These are phyloP conservation scores for Crotophaga sulcirostris DNA, from an alignment of 2,113 vertebrate species.

Conservation along the genomic window DNA sequence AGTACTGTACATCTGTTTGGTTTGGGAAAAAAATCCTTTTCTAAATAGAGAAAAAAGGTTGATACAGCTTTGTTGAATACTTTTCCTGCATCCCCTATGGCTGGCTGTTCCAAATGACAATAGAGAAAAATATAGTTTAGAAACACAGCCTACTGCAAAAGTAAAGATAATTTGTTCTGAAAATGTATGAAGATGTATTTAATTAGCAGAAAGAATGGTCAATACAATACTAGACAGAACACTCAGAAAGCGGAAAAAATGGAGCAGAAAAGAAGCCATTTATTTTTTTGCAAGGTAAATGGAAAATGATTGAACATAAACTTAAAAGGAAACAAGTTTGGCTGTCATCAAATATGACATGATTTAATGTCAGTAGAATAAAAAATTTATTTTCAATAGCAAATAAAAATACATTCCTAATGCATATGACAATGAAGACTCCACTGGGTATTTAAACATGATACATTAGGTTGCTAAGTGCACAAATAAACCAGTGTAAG, in stretches of 20 bases:
- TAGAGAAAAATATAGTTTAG: not conserved
- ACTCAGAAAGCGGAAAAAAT: not conserved
- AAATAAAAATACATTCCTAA: conserved; percentile 7
- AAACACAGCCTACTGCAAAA: not conserved
- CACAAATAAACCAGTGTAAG: not conserved
- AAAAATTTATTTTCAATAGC: conserved; percentile 52
- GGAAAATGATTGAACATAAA: conserved; percentile 25
- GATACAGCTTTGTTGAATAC: not conserved
- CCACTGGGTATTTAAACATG: not conserved
- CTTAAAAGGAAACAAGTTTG: not conserved
- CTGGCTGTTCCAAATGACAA: not conserved
- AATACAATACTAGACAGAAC: not conserved
- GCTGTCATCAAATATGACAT: conserved; percentile 15
- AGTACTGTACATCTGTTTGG: conserved; percentile 46
- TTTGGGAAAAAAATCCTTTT: not conserved
- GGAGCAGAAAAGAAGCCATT: conserved; percentile 14
- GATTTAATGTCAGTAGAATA: not conserved
- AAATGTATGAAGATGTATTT: not conserved
- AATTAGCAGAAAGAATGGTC: not conserved
- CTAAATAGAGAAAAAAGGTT: conserved; percentile 23
- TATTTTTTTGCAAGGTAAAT: conserved; percentile 11
- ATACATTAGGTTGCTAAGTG: not conserved
- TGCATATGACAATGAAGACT: not conserved
- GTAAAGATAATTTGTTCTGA: conserved; percentile 9
- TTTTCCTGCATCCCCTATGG: conserved; percentile 3